phyloP scores from a whole-genome alignment of 2,888 invertebrate species.

The Salticus scenicus region DNA sequence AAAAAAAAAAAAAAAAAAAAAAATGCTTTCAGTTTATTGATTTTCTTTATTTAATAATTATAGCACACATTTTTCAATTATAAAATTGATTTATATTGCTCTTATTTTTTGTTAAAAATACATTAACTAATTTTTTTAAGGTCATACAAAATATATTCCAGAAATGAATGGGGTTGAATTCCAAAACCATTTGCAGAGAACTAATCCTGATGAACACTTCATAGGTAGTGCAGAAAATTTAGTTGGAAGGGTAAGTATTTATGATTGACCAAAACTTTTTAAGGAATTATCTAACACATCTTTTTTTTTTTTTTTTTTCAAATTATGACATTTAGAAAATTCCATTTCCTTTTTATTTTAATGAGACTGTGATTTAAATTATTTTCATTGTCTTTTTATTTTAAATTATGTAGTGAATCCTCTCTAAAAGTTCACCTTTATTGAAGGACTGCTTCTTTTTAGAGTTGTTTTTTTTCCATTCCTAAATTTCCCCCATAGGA shows the following conservation, averaged over 20 bases:
- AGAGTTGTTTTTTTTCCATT: too few relatives aligned
- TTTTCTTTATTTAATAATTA: too few relatives aligned
- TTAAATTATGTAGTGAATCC: too few relatives aligned
- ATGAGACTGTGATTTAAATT: neutral
- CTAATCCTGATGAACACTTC: conserved; percentile 76
- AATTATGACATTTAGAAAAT: neutral
- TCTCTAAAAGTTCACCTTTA: too few relatives aligned
- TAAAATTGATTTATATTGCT: too few relatives aligned
- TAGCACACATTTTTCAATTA: too few relatives aligned
- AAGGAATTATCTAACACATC: neutral
- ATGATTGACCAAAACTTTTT: neutral
- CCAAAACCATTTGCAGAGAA: conserved; percentile 52
- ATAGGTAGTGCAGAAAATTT: conserved; percentile 96
- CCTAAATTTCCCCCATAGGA: too few relatives aligned
- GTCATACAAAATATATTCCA: conserved; percentile 45
- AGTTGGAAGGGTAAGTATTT: conserved; percentile 86
- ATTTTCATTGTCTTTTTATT: neutral
- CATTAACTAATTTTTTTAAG: conserved; percentile 14
- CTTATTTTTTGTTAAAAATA: too few relatives aligned
- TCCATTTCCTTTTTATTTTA: neutral
- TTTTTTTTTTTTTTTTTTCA: too few relatives aligned
- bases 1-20: too few relatives aligned
- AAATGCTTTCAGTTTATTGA: too few relatives aligned
- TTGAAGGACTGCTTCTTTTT: too few relatives aligned
- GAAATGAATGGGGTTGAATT: conserved; percentile 62